phyloP scores from a whole-genome alignment of 2,888 invertebrate species.

The Sminthurinus aureus region DNA sequence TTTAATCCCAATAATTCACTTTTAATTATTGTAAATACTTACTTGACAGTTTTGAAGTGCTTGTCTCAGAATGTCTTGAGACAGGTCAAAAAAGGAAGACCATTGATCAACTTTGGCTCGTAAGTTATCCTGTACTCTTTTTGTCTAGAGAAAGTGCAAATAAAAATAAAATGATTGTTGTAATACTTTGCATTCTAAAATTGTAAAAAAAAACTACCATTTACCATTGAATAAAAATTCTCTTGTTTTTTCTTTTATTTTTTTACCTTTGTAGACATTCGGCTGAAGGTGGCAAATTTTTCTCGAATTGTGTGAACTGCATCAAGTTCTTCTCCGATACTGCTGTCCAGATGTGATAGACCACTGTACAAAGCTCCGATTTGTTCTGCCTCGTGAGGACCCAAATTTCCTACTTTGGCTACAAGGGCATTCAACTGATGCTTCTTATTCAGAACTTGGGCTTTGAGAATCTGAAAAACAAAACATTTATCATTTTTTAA shows the following conservation, averaged over 20 bases:
- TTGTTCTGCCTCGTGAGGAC: slow-evolving; percentile 76
- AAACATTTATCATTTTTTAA: not conserved
- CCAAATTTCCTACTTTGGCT: slow-evolving; percentile 44
- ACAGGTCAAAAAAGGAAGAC: slow-evolving; percentile 59
- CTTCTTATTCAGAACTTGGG: slow-evolving; percentile 58
- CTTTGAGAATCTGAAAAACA: slow-evolving; percentile 53
- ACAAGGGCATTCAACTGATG: slow-evolving; percentile 57
- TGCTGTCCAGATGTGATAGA: slow-evolving; percentile 75
- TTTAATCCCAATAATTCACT: not conserved
- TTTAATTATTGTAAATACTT: slow-evolving; percentile 26
- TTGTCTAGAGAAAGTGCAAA: slow-evolving; percentile 43
- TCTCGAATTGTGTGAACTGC: slow-evolving; percentile 77
- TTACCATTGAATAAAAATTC: slow-evolving; percentile 3
- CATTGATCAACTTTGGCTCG: slow-evolving; percentile 58
- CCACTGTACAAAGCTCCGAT: slow-evolving; percentile 75
- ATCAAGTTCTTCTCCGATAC: slow-evolving; percentile 80
- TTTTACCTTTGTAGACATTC: slow-evolving; percentile 56
- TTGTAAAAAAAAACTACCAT: not conserved
- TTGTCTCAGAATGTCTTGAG: slow-evolving; percentile 74
- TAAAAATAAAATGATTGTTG: not conserved
- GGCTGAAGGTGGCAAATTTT: slow-evolving; percentile 66
- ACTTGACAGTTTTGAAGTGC: slow-evolving; percentile 77
- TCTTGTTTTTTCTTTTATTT: not conserved
- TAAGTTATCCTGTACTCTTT: slow-evolving; percentile 57
- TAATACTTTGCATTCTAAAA: no score